phyloP scores from a whole-genome alignment of 2,888 invertebrate species.

The Tachina grossa region DNA sequence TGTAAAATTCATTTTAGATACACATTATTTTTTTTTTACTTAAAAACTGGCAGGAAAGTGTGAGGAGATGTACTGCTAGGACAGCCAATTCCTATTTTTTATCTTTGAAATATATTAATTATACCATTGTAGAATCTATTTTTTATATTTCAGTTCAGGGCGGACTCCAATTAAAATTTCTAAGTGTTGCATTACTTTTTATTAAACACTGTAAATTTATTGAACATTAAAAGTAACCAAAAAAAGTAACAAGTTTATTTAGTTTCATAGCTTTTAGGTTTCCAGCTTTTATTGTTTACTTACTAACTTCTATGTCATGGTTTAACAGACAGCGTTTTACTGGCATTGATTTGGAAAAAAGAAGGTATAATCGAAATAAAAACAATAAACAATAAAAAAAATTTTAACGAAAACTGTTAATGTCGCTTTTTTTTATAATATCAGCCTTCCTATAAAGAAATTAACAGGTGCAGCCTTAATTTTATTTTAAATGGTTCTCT shows the following conservation, averaged over 20 bases:
- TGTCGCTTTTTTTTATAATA: constrained; percentile 37
- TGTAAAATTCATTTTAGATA: too few relatives aligned
- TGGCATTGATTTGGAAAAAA: constrained; percentile 41
- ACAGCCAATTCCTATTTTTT: too few relatives aligned
- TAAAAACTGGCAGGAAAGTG: too few relatives aligned
- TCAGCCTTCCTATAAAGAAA: constrained; percentile 46
- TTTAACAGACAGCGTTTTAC: constrained; percentile 7
- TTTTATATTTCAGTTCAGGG: neutral
- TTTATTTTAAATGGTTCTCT: constrained; percentile 45
- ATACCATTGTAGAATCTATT: neutral
- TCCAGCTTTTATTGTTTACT: constrained; percentile 35
- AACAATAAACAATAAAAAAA: neutral
- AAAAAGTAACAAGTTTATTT: constrained; percentile 49
- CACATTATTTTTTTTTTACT: too few relatives aligned
- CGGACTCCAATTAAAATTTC: neutral
- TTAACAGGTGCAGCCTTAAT: constrained; percentile 65
- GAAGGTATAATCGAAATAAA: constrained; percentile 1
- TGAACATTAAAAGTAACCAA: constrained; percentile 22
- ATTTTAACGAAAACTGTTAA: constrained; percentile 46
- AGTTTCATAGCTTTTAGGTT: constrained; percentile 33
- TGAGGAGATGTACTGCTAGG: too few relatives aligned
- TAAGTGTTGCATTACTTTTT: constrained; percentile 9
- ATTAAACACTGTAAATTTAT: constrained; percentile 18
- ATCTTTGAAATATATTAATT: too few relatives aligned
- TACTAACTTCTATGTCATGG: constrained; percentile 31